These are phyloP conservation scores for Diabrotica undecimpunctata DNA, from an alignment of 1,140 invertebrate genomes.

Conservation along the genomic window DNA sequence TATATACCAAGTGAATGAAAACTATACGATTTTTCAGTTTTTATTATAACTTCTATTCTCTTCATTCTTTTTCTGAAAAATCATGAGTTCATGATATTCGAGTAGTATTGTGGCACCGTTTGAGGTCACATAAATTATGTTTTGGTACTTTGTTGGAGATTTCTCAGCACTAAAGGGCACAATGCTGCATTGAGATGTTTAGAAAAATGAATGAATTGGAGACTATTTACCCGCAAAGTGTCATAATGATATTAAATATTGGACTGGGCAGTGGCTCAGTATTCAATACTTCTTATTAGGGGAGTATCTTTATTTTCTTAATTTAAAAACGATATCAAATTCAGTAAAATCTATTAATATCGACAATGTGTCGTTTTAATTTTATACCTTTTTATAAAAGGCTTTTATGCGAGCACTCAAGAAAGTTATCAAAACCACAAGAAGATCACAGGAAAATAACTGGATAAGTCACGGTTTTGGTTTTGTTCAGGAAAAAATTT, in stretches of 20 bases:
- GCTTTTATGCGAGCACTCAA: not conserved
- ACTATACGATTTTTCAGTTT: conserved; percentile 35
- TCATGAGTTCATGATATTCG: conserved; percentile 33
- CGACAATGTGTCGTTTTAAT: not conserved
- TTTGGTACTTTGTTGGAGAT: conserved; percentile 21
- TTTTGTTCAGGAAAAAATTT: too few species aligned
- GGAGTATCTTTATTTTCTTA: not conserved
- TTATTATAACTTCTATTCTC: conserved; percentile 25
- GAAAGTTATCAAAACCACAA: not conserved
- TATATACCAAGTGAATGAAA: conserved; percentile 31
- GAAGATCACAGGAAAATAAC: not conserved
- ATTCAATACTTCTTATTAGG: not conserved
- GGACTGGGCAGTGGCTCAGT: not conserved
- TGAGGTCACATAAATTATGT: conserved; percentile 40
- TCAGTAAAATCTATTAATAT: not conserved
- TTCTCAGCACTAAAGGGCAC: conserved; percentile 12
- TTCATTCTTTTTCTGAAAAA: conserved; percentile 21
- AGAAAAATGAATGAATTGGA: conserved; percentile 21
- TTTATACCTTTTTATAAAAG: not conserved
- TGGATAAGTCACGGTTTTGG: too few species aligned
- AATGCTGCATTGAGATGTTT: conserved; percentile 20
- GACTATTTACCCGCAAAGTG: conserved; percentile 36
- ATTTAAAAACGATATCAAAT: not conserved
- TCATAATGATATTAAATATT: conserved; percentile 23
- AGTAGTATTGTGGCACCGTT: conserved; percentile 32